Evolutionary conservation across 2,113 vertebrate species (phyloP).

Genomic region (Poeciliopsis retropinna): DNA sequence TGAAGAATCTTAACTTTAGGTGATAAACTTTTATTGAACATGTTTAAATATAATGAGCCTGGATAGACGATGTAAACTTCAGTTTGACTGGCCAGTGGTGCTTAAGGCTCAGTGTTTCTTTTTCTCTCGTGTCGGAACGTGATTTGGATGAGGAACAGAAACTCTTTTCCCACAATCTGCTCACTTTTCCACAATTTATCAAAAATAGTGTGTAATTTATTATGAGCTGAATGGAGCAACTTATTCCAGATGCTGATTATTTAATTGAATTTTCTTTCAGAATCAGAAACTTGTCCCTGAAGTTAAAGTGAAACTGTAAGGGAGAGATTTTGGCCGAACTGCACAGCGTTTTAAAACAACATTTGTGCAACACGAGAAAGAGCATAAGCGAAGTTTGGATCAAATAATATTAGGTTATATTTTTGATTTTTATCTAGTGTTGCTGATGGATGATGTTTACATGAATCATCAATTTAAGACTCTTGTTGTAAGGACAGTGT

Average conservation of each 20-base stretch:
- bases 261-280: slow-evolving; percentile 28
- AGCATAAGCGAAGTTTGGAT: neutral
- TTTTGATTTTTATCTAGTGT: too few relatives aligned
- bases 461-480: too few relatives aligned
- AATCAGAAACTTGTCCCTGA: slow-evolving; percentile 13
- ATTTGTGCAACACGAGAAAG: neutral
- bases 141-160: slow-evolving; percentile 10
- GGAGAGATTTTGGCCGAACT: neutral
- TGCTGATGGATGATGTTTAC: too few relatives aligned
- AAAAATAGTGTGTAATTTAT: too few relatives aligned
- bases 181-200: too few relatives aligned
- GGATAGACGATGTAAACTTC: neutral
- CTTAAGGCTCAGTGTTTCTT: neutral
- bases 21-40: neutral
- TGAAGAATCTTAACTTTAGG: neutral
- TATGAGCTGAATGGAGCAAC: too few relatives aligned
- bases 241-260: neutral
- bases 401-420: too few relatives aligned
- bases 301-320: neutral
- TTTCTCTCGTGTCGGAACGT: neutral
- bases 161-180: slow-evolving; percentile 4
- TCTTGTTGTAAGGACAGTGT: too few relatives aligned
- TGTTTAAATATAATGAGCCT: neutral
- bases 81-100: neutral
- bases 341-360: neutral